These are phyloP conservation scores for Ostrea denselamellosa DNA, from an alignment of 1,140 invertebrate species.

Conservation along the genomic window DNA sequence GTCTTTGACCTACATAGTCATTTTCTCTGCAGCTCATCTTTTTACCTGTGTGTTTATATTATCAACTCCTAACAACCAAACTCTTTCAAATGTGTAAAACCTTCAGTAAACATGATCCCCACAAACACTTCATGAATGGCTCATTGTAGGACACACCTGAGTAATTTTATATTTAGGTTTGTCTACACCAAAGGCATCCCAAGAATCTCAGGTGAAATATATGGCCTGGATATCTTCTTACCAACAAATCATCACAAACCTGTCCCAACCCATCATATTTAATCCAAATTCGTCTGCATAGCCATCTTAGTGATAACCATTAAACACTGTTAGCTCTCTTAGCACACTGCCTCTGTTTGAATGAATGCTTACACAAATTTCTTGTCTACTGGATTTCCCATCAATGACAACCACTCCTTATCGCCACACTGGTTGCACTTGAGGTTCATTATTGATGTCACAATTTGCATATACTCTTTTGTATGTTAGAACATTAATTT, in stretches of 20 bases:
- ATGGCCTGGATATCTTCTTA: neutral
- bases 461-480: no score
- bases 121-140: slow-evolving; percentile 35
- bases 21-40: neutral
- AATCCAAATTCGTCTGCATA: slow-evolving; percentile 19
- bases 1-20: slow-evolving; percentile 17
- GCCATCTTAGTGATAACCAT: neutral
- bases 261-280: slow-evolving; percentile 2
- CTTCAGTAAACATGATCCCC: slow-evolving; percentile 24
- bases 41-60: neutral
- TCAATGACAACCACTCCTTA: slow-evolving; percentile 17
- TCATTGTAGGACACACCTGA: slow-evolving; percentile 7
- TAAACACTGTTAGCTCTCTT: slow-evolving; percentile 16
- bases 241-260: neutral
- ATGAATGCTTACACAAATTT: slow-evolving; percentile 18
- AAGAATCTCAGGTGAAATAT: slow-evolving; percentile 30
- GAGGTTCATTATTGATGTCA: no score
- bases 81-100: neutral
- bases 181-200: slow-evolving; percentile 14
- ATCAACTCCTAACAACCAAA: neutral
- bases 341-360: slow-evolving; percentile 19
- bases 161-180: slow-evolving; percentile 26
- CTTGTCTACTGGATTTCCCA: neutral
- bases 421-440: no score
- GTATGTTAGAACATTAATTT: neutral